These are phyloP conservation scores for Diglossa brunneiventris DNA, from an alignment of 2,113 vertebrate species.

Conservation along the genomic window DNA sequence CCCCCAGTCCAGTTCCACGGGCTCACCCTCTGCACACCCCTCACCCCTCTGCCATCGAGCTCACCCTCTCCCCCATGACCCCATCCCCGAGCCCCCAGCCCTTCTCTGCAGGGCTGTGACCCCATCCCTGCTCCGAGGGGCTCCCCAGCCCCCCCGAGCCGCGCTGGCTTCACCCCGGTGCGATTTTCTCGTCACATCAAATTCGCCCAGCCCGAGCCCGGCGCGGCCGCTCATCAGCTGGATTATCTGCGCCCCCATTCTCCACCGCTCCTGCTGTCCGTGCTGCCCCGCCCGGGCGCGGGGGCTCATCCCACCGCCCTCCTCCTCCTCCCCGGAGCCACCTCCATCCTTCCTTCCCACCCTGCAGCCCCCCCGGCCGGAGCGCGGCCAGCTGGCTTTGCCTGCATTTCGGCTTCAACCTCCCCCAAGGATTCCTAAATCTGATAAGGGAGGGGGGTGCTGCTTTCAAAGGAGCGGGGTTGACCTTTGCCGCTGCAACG, in stretches of 20 bases:
- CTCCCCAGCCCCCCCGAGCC: neutral
- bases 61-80: too few relatives aligned
- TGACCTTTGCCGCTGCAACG: conserved; percentile 68
- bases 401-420: conserved; percentile 2
- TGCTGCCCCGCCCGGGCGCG: neutral
- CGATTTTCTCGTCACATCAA: neutral
- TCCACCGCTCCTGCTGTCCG: neutral
- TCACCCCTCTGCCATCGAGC: fast-evolving
- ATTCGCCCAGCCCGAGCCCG: neutral
- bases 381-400: conserved; percentile 10
- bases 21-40: neutral
- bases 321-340: neutral
- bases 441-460: conserved; percentile 45
- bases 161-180: neutral
- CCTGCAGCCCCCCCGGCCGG: neutral
- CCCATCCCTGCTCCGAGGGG: neutral
- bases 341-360: neutral
- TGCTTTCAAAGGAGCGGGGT: conserved; percentile 54
- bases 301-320: neutral
- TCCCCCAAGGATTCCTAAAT: conserved; percentile 57
- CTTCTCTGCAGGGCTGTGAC: neutral
- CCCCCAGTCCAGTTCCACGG: too few relatives aligned
- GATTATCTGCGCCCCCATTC: conserved; percentile 4
- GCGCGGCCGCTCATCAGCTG: neutral
- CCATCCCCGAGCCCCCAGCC: neutral